Percentiles rank a stretch among this genome's conserved stretches.
Evolutionary conservation across 2,888 invertebrate species (phyloP).

Genomic region (Hylaea fasciaria): DNA sequence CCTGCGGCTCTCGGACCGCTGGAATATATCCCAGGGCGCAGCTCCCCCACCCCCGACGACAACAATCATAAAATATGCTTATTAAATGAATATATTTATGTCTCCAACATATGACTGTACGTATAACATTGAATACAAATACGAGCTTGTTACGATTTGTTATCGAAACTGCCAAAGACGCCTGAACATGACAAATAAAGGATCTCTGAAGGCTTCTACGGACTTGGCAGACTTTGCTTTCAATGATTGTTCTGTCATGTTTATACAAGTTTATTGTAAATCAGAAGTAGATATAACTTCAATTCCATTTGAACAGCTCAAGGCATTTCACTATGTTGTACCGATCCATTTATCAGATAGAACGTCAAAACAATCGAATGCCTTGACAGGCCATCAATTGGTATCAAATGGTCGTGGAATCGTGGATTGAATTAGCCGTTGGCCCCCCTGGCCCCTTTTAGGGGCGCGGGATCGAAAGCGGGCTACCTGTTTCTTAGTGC

Average conservation of each 20-base stretch:
- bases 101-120: conserved; percentile 6
- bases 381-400: conserved; percentile 34
- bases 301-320: conserved; percentile 1
- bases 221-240: background rate
- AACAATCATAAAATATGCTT: conserved; percentile 43
- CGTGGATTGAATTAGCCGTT: conserved; percentile 37
- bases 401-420: conserved; percentile 25
- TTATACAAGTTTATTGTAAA: conserved; percentile 1
- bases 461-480: conserved; percentile 27
- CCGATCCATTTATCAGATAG: conserved; percentile 30
- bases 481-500: conserved; percentile 42
- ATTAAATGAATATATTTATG: conserved; percentile 41
- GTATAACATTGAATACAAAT: conserved; percentile 9
- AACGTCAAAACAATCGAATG: conserved; percentile 38
- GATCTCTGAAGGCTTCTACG: background rate
- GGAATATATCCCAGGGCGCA: conserved; percentile 43
- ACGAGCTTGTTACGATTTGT: conserved; percentile 8
- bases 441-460: conserved; percentile 32
- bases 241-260: conserved; percentile 3
- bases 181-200: conserved; percentile 5
- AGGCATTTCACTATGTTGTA: conserved; percentile 9
- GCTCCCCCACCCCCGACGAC: conserved; percentile 30
- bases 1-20: conserved; percentile 57
- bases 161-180: background rate
- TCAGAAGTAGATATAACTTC: too few species aligned